Percentiles rank a stretch among this genome's conserved stretches.
These are phyloP conservation scores for Platypus cylindrus DNA, from an alignment of 2,888 invertebrate species.

Conservation along the genomic window DNA sequence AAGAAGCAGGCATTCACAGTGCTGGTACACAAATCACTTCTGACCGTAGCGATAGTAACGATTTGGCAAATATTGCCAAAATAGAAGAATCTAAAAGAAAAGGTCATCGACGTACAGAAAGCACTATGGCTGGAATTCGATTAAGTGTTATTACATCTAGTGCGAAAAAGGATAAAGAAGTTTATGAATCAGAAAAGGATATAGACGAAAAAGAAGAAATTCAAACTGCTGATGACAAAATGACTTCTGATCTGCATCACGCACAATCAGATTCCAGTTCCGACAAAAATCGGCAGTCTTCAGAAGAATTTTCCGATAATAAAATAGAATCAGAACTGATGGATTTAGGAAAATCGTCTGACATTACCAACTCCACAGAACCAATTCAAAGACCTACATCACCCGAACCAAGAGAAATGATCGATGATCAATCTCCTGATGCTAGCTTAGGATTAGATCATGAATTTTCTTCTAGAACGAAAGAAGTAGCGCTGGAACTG, in stretches of 20 bases:
- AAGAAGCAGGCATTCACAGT: slow-evolving; percentile 38
- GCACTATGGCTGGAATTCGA: slow-evolving; percentile 26
- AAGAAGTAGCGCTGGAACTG: slow-evolving; percentile 24
- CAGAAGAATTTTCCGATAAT: slow-evolving; percentile 31
- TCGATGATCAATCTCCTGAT: slow-evolving; percentile 32
- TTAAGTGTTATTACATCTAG: slow-evolving; percentile 22
- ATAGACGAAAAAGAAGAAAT: slow-evolving; percentile 32
- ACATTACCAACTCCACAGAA: slow-evolving; percentile 29
- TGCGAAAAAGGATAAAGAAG: slow-evolving; percentile 33
- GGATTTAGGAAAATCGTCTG: slow-evolving; percentile 31
- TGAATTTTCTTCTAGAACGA: slow-evolving; percentile 27
- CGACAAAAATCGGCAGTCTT: slow-evolving; percentile 29
- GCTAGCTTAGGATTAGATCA: slow-evolving; percentile 33
- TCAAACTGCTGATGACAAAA: slow-evolving; percentile 36
- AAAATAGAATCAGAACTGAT: slow-evolving; percentile 34
- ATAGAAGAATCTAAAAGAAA: slow-evolving; percentile 31
- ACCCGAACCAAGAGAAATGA: slow-evolving; percentile 37
- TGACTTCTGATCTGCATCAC: slow-evolving; percentile 20
- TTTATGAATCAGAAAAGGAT: slow-evolving; percentile 33
- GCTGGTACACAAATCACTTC: slow-evolving; percentile 45
- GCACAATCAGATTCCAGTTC: slow-evolving; percentile 29
- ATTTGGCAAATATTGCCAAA: too few species aligned
- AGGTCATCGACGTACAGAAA: slow-evolving; percentile 45
- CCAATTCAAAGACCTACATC: slow-evolving; percentile 42
- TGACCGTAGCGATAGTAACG: slow-evolving; percentile 28